A percentile compares a stretch with the other conserved stretches of the same genome.
phyloP scores from a whole-genome alignment of 2,113 vertebrate genomes.

The Noctilio leporinus region DNA sequence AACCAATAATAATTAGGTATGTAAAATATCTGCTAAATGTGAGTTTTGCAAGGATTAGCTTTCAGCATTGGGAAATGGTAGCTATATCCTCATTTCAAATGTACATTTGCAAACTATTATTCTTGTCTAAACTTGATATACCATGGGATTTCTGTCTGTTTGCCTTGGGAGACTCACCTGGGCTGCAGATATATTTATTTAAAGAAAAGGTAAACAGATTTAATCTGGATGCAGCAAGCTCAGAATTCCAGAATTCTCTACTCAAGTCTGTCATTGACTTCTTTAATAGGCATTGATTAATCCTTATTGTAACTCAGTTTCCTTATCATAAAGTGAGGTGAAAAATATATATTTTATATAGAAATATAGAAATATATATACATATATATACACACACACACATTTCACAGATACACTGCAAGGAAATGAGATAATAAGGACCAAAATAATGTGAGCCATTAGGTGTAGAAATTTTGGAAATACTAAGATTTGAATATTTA shows the following conservation, averaged over 20 bases:
- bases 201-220: not conserved
- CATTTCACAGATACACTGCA: not conserved
- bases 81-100: not conserved
- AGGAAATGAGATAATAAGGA: not conserved
- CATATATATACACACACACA: not conserved
- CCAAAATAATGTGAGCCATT: not conserved
- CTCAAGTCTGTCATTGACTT: not conserved
- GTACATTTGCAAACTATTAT: not conserved
- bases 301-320: not conserved
- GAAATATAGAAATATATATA: not conserved
- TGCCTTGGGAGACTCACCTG: not conserved
- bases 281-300: not conserved
- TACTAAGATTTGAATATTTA: not conserved
- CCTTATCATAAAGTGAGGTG: not conserved
- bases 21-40: not conserved
- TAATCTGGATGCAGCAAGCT: not conserved
- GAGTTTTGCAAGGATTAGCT: not conserved
- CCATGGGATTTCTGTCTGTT: not conserved
- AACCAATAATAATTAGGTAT: not conserved
- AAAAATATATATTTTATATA: not conserved
- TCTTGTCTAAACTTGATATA: not conserved
- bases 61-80: not conserved
- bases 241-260: not conserved
- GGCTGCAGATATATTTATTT: not conserved
- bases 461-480: not conserved